Base-by-base conservation (phyloP, 2,888 invertebrate species). In the Molanna angustata region DNA sequence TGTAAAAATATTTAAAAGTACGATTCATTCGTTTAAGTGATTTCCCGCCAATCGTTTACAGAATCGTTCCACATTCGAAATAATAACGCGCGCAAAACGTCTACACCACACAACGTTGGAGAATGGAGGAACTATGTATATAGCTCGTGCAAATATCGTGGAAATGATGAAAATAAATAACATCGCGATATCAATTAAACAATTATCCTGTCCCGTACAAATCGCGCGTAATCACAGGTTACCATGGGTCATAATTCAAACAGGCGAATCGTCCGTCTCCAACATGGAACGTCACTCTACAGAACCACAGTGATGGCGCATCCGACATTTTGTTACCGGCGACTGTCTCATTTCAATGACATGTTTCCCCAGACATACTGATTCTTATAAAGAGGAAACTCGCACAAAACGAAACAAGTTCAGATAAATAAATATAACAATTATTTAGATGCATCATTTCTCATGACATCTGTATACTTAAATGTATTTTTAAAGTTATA, bases 141-240 rank as follows among this genome's bases (percentile, higher is more conserved):
- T n/a, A n/a, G 42, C 74, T 71, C 71, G 69, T 71, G 71, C 69
- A 67, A 71, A 69, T 69, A 69, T 52, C 57, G 60, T 56, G 65
- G 65, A 65, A 73, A 73, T 75, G 74, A 76, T 70, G 75, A 73
- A 72, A 73, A 77, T 75, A 76, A 76, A 77, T 78, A 77, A 76
- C 76, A 73, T 64, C 72, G 70, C 74, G 75, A 76, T 76, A 78
- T 78, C 78, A 78, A 78, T 78, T 78, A 78, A 78, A 78, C 75
- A 78, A 78, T 78, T 78, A 78, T 74, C 72, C 70, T 78, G 78
- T 78, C 78, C 69, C 74, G 76, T 76, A 76, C 76, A 74, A 76
- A 76, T 78, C 76, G 76, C 71, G 70, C 72, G 74, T 76, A 78
- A 76, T 76, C 72, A 78, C 74, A 78, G 78, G 54, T 73, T 76